These are phyloP conservation scores for Takifugu rubripes DNA, from an alignment of 2,797 vertebrate genomes.

Conservation along the genomic window DNA sequence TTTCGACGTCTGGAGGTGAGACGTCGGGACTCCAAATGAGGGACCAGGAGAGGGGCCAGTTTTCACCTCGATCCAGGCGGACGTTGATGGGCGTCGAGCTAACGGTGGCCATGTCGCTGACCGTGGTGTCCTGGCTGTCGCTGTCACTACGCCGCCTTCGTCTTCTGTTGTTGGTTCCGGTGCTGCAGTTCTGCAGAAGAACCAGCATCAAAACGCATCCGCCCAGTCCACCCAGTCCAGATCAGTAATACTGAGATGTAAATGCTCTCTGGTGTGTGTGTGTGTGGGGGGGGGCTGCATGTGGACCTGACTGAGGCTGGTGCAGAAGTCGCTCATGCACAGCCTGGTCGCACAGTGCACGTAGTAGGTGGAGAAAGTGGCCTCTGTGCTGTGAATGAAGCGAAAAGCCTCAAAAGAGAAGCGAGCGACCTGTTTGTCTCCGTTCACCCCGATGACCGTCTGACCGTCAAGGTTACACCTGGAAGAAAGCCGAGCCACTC, in stretches of 20 bases:
- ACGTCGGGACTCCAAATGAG: too few relatives aligned
- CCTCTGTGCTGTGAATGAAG: conserved; percentile 50
- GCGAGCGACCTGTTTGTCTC: conserved; percentile 59
- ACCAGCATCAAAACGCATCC: too few relatives aligned
- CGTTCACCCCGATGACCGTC: conserved; percentile 64
- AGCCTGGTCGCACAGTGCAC: conserved; percentile 73
- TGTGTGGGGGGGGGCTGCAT: too few relatives aligned
- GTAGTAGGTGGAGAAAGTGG: conserved; percentile 62
- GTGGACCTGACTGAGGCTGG: conserved; percentile 49
- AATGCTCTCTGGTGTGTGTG: too few relatives aligned
- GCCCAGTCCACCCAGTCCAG: too few relatives aligned
- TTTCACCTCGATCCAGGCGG: conserved; percentile 42
- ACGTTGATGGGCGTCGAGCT: conserved; percentile 61
- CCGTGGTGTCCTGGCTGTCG: conserved; percentile 32
- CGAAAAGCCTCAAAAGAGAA: conserved; percentile 77
- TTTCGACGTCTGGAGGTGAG: too few relatives aligned
- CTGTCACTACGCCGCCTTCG: conserved; percentile 39
- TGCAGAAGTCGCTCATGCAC: conserved; percentile 60
- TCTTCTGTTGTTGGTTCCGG: conserved; percentile 5
- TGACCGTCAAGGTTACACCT: conserved; percentile 68
- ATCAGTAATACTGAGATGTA: too few relatives aligned
- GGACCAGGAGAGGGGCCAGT: too few relatives aligned
- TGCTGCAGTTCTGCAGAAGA: conserved; percentile 59
- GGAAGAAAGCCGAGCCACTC: background rate
- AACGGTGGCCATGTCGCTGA: conserved; percentile 65